Base-by-base conservation (phyloP, 2,113 vertebrate species). In the Lagenorhynchus albirostris region DNA sequence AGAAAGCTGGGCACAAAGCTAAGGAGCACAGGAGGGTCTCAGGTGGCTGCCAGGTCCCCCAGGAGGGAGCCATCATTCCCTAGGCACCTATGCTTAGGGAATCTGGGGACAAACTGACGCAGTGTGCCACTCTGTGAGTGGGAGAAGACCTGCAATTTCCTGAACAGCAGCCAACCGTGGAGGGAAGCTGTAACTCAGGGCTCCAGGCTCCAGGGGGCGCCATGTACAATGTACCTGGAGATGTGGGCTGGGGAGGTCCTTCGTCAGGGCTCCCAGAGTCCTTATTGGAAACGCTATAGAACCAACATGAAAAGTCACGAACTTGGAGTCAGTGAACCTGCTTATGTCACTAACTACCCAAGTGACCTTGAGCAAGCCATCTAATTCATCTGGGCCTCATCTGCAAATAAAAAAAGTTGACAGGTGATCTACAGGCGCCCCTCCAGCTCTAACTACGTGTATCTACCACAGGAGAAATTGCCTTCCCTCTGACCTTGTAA, bases 101-200 rank as follows among this genome's bases (percentile, higher is more conserved):
- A 77, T 38, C 47, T n/a, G 12, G 60, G 36, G 44, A 41, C 38
- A 33, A 20, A 5, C 3, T 6, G 31, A 20, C 1, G 2, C 29
- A 41, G 74, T 29, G 41, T n/a, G 83, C 95, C 96, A 76, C 94
- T 92, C 96, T 88, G 79, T 96, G 97, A 89, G 21, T 26, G 8
- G 67, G 23, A 81, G 20, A 89, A 29, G 76, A 67, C 8, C 10
- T 83, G 41, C 81, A 68, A 10, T 29, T 94, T 94, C 29, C 63
- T 76, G 41, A 70, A 53, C 9, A 33, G 67, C 41, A 53, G 33
- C 5, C 83, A 65, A n/a, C 33, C 20, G 0, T 15, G 6, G 14
- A 62, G 67, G 31, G 31, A 58, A 13, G 38, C 29, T 50, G 21
- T 44, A 31, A 67, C 23, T 82, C 38, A 47, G 50, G 60, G 50